Evolutionary conservation across 2,888 invertebrate genomes (phyloP), one percentile per base, ranked within the genome.

Genomic region (Drosophila yooni): DNA sequence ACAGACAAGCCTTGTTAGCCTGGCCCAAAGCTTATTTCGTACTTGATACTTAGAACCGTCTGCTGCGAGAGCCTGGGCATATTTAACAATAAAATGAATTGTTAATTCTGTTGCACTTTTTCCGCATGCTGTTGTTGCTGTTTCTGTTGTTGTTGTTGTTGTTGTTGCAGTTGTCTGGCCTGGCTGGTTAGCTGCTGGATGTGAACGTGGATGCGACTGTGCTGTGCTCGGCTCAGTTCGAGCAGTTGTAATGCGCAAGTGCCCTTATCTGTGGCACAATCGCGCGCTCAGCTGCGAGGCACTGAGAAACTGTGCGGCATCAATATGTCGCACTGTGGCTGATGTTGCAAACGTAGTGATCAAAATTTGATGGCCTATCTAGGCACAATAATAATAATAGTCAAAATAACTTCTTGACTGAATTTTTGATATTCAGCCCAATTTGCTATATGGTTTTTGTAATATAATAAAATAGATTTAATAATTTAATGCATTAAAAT

Each of bases 41-140:
- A 58, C 54, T 48, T 48, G 50, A 60, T 65, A 66, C 81, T 76
- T 77, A 70, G 76, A 78, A 50, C 50, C 57, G 74, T 64, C 71
- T 70, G 70, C 54, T 15, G 38, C 64, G 10, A 18, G 57, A 43
- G 53, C 53, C 59, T 68, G 54, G 59, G 79, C 80, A 87, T 84
- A 89, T 89, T 87, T 87, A 87, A 87, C 89, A 87, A 87, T 90
- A 87, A 87, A 87, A 87, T 87, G 89, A 87, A 87, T 87, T 87
- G 87, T 89, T 87, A 89, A 90, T 87, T 87, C 90, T 79, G 70
- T 76, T 86, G 87, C 87, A 88, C 86, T 78, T 87, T 89, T 88
- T 80, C 71, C 67, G 59, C 74, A 59, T 56, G 56, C 60, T 59
- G 40, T 56, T 70, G 52, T 34, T 57, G 54, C 43, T 60, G 53